Base-by-base conservation (phyloP, 1,140 invertebrate species). In the Aphaenogaster rudis region DNA sequence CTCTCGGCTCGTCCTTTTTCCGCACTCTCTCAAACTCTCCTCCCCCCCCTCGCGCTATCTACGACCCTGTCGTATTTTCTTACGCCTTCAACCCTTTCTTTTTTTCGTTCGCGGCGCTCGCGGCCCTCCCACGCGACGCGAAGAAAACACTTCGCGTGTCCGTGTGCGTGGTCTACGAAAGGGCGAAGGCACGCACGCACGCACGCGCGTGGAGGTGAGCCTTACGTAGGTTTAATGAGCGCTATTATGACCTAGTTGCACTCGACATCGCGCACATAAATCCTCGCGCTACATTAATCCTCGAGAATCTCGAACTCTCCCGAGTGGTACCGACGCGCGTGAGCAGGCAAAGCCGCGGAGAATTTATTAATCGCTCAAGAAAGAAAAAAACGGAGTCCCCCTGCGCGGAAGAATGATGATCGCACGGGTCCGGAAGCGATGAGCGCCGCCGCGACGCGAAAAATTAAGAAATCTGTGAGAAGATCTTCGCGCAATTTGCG, bases 191-290 rank as follows among this genome's bases (percentile, higher is more conserved):
- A 48, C 50, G 61, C 48, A 13, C 42, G 42, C 17, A 15, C 61
- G 17, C 59, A 15, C 42, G 2, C 74, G 15, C 50, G 79, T 52
- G 64, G 84, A 76, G 79, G 79, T 82, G 86, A 87, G 69, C 61
- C 45, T 71, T 67, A 88, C 81, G 88, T 86, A 64, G 86, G 61
- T 85, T 88, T 92, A 91, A 91, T 89, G 86, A 82, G 74, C 57
- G 50, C 67, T 90, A 90, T 89, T 88, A 86, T 90, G 91, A 91
- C 91, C 91, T 63, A 91, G 90, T 91, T 91, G 61, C 86, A 61
- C 76, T 86, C 67, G 82, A 48, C 74, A 66, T 71, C 86, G 52
- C 33, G 80, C 80, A 33, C 86, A 88, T 89, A 89, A 89, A 89
- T 89, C 79, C 54, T 67, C 61, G 86, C 78, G 79, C 63, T 57